Percentiles rank a stretch among this genome's conserved stretches.
Conservation (phyloP, 1,140 invertebrate species). For the Hermetia illucens region DNA sequence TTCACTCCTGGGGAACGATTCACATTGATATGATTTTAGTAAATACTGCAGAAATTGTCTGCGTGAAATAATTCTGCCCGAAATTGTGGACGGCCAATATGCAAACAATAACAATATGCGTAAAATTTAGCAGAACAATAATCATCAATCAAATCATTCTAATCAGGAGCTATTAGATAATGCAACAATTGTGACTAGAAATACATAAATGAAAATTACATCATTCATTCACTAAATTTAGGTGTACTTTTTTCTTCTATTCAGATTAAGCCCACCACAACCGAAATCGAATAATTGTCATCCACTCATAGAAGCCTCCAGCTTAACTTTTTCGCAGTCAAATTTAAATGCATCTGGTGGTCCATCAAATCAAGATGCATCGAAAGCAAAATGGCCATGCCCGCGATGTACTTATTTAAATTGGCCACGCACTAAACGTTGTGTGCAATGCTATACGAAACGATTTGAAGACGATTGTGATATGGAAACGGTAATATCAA, state of each 20-base stretch:
- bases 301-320: conserved; percentile 14
- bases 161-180: no score
- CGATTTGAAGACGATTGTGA: conserved; percentile 13
- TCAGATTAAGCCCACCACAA: conserved; percentile 26
- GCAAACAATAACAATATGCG: no score
- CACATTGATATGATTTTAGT: no score
- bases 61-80: no score
- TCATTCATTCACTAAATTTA: no score
- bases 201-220: no score
- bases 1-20: no score
- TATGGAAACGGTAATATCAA: conserved; percentile 8
- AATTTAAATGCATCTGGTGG: conserved; percentile 11
- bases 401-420: conserved; percentile 67
- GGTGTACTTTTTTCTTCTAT: conserved; percentile 5
- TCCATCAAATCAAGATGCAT: conserved; percentile 11
- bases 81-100: no score
- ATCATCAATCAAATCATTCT: no score
- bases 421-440: conserved; percentile 52
- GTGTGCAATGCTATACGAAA: conserved; percentile 50
- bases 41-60: no score
- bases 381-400: conserved; percentile 59
- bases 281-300: conserved; percentile 10
- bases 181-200: no score
- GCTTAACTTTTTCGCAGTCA: conserved; percentile 23
- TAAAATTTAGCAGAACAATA: no score